These are phyloP conservation scores for Xylota segnis DNA, from an alignment of 2,888 invertebrate species.

Conservation along the genomic window DNA sequence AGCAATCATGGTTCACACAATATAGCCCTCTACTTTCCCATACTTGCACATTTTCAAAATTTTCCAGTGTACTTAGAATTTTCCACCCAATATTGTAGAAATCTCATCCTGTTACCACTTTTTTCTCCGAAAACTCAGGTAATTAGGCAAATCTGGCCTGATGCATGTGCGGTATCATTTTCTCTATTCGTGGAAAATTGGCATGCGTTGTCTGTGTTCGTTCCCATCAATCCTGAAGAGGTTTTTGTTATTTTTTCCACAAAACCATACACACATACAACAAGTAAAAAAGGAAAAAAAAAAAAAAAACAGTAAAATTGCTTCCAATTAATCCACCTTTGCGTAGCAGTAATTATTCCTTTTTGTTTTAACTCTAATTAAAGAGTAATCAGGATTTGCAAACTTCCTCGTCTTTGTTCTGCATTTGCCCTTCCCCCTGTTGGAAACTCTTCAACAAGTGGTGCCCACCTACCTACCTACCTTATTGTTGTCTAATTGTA, in stretches of 20 bases:
- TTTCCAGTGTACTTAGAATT: no score
- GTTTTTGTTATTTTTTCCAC: no score
- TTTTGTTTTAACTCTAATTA: conserved; percentile 18
- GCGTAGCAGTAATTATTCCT: conserved; percentile 2
- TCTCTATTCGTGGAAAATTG: background rate
- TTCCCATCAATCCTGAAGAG: background rate
- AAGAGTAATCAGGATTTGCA: conserved; percentile 33
- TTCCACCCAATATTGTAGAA: no score
- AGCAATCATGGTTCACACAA: no score
- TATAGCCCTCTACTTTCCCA: no score
- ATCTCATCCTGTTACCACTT: no score
- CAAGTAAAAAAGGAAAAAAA: no score
- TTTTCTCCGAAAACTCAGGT: background rate
- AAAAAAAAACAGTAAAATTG: background rate
- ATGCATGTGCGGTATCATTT: background rate
- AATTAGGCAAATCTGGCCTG: background rate
- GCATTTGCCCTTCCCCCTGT: background rate
- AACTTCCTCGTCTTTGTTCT: conserved; percentile 6
- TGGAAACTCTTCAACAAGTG: conserved; percentile 13
- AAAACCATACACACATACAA: no score
- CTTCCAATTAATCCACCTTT: conserved; percentile 4
- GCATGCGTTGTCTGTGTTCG: background rate
- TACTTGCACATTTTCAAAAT: no score
- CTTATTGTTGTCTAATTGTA: conserved; percentile 54
- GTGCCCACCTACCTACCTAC: conserved; percentile 4